A percentile compares a stretch with the other conserved stretches of the same genome.
These are phyloP conservation scores for Tachycineta bicolor DNA, from an alignment of 2,113 vertebrate species.

Conservation along the genomic window DNA sequence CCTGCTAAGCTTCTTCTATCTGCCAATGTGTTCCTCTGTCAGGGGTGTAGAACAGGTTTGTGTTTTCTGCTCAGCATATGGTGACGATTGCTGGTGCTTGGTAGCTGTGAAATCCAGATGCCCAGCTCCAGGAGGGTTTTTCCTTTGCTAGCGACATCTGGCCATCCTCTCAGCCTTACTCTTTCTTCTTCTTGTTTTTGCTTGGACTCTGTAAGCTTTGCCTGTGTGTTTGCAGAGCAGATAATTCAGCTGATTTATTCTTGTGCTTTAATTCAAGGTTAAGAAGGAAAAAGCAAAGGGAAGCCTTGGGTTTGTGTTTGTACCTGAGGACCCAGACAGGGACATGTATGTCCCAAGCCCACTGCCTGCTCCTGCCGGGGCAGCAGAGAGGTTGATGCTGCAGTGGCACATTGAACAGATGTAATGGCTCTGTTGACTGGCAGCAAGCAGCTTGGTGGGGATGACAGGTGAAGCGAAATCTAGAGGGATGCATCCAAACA, in stretches of 20 bases:
- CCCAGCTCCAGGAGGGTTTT: constrained; percentile 49
- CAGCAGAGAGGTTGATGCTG: neutral
- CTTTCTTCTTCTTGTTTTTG: neutral
- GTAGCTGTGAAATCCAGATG: constrained; percentile 65
- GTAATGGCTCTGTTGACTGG: neutral
- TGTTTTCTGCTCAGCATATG: constrained; percentile 61
- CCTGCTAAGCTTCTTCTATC: constrained; percentile 5
- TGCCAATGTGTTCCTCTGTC: constrained; percentile 10
- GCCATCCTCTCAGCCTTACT: neutral
- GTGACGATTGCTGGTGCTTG: constrained; percentile 55
- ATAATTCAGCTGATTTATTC: neutral
- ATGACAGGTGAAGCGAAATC: neutral
- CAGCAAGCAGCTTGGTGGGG: neutral
- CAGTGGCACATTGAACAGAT: neutral
- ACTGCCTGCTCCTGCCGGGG: neutral
- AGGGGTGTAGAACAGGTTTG: constrained; percentile 37
- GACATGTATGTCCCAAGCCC: neutral
- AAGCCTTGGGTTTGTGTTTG: neutral
- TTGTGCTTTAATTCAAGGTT: neutral
- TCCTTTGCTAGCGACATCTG: constrained; percentile 49
- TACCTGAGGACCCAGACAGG: neutral
- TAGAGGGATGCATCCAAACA: neutral
- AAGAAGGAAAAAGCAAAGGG: neutral
- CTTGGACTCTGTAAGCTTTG: neutral
- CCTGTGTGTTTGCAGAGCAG: neutral